Percentiles rank a stretch among this genome's conserved stretches.
Conservation (phyloP, 2,888 invertebrate species). For the Neria commutata region DNA sequence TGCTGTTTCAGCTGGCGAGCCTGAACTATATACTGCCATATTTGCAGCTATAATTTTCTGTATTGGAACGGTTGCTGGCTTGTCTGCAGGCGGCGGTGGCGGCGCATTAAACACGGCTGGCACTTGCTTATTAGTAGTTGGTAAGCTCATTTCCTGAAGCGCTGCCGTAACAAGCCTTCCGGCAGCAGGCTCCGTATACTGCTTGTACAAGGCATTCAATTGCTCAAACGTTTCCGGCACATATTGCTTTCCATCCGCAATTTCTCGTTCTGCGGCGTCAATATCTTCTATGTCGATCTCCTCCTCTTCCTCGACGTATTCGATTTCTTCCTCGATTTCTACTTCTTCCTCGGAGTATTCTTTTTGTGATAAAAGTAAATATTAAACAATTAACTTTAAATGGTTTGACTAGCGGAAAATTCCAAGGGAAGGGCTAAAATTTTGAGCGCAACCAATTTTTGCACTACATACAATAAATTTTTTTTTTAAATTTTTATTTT, state of each 20-base stretch:
- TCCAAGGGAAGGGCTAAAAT: background rate
- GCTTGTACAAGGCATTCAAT: constrained; percentile 51
- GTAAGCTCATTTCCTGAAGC: no score
- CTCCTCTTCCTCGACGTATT: constrained; percentile 50
- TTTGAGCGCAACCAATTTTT: background rate
- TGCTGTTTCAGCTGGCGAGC: constrained; percentile 14
- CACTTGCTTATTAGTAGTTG: background rate
- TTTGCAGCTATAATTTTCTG: background rate
- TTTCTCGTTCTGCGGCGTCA: constrained; percentile 59
- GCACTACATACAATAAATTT: background rate
- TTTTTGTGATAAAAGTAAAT: constrained; percentile 32
- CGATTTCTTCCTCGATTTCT: constrained; percentile 53
- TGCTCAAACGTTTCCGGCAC: constrained; percentile 56
- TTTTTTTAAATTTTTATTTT: background rate
- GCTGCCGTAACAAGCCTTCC: no score
- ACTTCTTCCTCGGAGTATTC: constrained; percentile 55
- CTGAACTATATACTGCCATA: no score
- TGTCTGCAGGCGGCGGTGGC: constrained; percentile 21
- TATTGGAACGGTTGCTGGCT: constrained; percentile 10
- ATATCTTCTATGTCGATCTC: no score
- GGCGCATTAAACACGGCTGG: constrained; percentile 28
- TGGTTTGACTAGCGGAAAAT: no score
- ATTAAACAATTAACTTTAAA: constrained; percentile 9
- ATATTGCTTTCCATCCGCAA: constrained; percentile 43
- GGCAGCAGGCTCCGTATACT: constrained; percentile 11